These are phyloP conservation scores for Rhagologus leucostigma DNA, from an alignment of 2,113 vertebrate genomes.

Conservation along the genomic window DNA sequence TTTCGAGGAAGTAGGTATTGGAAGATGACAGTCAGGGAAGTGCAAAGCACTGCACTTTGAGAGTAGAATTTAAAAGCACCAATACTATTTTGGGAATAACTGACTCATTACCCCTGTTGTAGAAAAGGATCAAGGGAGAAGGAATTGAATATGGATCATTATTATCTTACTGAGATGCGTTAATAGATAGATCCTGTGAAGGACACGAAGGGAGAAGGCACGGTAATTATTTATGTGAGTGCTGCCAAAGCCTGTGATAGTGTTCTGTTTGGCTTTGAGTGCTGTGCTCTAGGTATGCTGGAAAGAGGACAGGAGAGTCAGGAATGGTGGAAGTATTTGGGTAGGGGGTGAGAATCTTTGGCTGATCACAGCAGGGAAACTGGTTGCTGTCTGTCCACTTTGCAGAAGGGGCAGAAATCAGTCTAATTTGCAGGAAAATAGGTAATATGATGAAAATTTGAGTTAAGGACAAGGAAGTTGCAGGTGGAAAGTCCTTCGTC, in stretches of 20 bases:
- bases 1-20: not conserved
- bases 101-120: not conserved
- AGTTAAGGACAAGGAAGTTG: not conserved
- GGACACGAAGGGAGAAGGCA: not conserved
- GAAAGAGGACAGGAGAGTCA: not conserved
- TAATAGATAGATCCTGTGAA: not conserved
- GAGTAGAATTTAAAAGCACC: not conserved
- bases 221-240: not conserved
- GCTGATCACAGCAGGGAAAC: not conserved
- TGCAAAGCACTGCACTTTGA: not conserved
- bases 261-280: not conserved
- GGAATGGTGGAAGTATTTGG: not conserved
- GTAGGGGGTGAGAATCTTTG: not conserved
- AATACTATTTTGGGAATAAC: not conserved
- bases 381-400: not conserved
- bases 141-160: not conserved
- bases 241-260: not conserved
- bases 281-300: not conserved
- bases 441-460: not conserved
- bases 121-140: not conserved
- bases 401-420: not conserved
- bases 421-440: not conserved
- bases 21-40: not conserved
- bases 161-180: not conserved
- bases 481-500: not conserved